phyloP scores from a whole-genome alignment of 2,888 invertebrate genomes.

The Chloroclystis v-ata region DNA sequence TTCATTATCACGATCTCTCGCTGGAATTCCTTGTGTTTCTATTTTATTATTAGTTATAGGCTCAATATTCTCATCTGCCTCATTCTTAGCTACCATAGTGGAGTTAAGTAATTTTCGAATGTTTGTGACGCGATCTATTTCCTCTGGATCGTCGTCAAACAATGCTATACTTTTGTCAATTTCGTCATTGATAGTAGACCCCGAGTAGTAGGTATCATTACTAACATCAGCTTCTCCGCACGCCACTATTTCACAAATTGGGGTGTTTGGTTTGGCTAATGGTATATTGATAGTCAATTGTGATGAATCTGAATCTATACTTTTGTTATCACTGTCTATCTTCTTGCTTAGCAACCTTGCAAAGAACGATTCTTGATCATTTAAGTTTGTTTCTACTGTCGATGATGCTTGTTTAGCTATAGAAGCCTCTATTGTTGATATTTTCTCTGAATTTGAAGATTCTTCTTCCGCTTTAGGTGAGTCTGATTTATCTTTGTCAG shows the following conservation, averaged over 20 bases:
- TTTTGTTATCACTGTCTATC: constrained; percentile 21
- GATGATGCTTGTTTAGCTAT: constrained; percentile 15
- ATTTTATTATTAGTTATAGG: no score
- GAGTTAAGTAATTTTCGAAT: constrained; percentile 55
- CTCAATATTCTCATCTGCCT: constrained; percentile 8
- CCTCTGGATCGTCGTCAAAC: constrained; percentile 60
- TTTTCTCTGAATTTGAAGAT: constrained; percentile 5
- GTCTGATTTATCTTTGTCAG: constrained; percentile 22
- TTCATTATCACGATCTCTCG: constrained; percentile 15
- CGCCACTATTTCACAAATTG: constrained; percentile 45
- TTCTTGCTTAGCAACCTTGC: constrained; percentile 53
- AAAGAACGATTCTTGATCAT: constrained; percentile 71
- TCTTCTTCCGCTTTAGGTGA: constrained; percentile 1
- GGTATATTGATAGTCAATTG: constrained; percentile 8
- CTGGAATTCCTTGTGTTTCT: background rate
- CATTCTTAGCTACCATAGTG: constrained; percentile 32
- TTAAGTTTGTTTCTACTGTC: constrained; percentile 43
- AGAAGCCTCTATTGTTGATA: constrained; percentile 3
- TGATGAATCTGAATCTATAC: constrained; percentile 22
- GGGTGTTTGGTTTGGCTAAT: constrained; percentile 38
- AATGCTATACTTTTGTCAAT: constrained; percentile 68
- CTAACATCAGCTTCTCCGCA: constrained; percentile 61
- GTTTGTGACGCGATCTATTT: constrained; percentile 48
- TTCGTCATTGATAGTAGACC: constrained; percentile 68
- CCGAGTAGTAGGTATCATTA: constrained; percentile 62